Percentiles rank a stretch among this genome's conserved stretches.
Conservation (phyloP, 2,888 invertebrate species). For the Anthoptus insignis region DNA sequence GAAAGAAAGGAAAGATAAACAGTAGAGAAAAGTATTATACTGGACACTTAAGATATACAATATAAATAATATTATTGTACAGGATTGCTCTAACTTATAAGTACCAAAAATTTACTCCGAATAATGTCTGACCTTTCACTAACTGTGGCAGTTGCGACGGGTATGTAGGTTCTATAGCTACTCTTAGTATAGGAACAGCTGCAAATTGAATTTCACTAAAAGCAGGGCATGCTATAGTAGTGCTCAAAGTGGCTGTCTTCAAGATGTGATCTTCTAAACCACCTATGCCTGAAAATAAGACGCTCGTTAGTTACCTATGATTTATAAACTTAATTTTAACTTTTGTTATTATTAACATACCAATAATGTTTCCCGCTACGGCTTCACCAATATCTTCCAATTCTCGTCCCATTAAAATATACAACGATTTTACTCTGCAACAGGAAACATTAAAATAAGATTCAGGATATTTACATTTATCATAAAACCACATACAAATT, state of each 20-base stretch:
- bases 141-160: constrained; percentile 92
- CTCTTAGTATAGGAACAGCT: constrained; percentile 96
- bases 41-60: too few species aligned
- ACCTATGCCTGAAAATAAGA: constrained; percentile 89
- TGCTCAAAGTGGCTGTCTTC: constrained; percentile 96
- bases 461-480: background rate
- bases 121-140: constrained; percentile 89
- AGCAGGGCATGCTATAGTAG: constrained; percentile 93
- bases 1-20: too few species aligned
- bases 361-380: constrained; percentile 96
- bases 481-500: constrained; percentile 39
- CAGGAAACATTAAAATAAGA: constrained; percentile 28
- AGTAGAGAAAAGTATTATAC: too few species aligned
- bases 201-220: constrained; percentile 93
- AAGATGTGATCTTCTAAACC: constrained; percentile 94
- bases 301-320: background rate
- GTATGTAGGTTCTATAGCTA: constrained; percentile 96
- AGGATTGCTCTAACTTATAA: background rate
- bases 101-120: too few species aligned
- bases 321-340: background rate
- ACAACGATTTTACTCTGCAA: constrained; percentile 91
- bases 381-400: constrained; percentile 92
- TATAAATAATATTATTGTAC: background rate
- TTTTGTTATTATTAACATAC: constrained; percentile 69
- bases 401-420: constrained; percentile 97